These are phyloP conservation scores for Brevimyrus niger DNA, from an alignment of 2,113 vertebrate genomes.

Conservation along the genomic window DNA sequence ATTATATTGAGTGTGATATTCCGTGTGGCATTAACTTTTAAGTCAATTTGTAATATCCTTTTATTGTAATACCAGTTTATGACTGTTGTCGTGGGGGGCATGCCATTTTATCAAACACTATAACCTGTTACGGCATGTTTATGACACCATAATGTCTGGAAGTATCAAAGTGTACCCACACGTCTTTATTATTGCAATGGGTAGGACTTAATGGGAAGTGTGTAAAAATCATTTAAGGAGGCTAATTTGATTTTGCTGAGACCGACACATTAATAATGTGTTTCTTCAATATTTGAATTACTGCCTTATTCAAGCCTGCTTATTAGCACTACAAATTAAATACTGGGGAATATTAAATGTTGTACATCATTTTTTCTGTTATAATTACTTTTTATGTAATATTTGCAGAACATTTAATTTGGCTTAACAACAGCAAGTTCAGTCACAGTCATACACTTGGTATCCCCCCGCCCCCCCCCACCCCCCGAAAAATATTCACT, in stretches of 20 bases:
- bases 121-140: neutral
- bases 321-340: neutral
- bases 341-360: neutral
- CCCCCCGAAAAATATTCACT: neutral
- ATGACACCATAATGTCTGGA: neutral
- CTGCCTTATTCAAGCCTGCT: neutral
- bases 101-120: neutral
- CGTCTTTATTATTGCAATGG: neutral
- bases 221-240: neutral
- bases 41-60: neutral
- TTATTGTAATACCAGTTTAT: neutral
- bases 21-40: neutral
- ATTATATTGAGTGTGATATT: neutral
- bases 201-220: neutral
- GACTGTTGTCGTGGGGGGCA: neutral
- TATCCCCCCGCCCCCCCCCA: neutral
- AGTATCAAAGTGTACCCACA: neutral
- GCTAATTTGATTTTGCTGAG: neutral
- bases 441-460: neutral
- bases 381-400: neutral
- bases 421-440: neutral
- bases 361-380: neutral
- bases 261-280: neutral
- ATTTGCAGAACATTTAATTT: constrained; percentile 2
- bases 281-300: neutral